These are phyloP conservation scores for Acronicta leporina DNA, from an alignment of 2,888 invertebrate species.

Conservation along the genomic window DNA sequence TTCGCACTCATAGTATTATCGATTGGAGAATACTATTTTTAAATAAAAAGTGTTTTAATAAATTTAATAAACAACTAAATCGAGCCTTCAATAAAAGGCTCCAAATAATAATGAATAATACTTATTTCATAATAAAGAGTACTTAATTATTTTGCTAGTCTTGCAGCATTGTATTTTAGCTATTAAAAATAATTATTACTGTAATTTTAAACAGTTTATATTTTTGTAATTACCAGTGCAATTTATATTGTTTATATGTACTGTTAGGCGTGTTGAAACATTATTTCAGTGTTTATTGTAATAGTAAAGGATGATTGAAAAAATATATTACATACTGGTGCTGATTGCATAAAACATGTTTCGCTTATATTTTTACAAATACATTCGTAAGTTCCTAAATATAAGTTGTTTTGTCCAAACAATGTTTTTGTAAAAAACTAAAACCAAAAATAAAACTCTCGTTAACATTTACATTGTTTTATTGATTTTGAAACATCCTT, in stretches of 20 bases:
- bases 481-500: constrained; percentile 37
- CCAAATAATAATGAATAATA: constrained; percentile 12
- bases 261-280: not conserved
- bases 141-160: constrained; percentile 43
- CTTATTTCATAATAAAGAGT: constrained; percentile 5
- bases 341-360: constrained; percentile 1
- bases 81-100: no score
- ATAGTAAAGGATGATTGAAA: no score
- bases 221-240: constrained; percentile 1
- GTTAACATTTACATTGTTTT: constrained; percentile 55
- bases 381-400: constrained; percentile 17
- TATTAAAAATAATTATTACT: not conserved
- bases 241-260: not conserved
- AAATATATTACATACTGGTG: no score
- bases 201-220: not conserved
- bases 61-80: no score
- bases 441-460: constrained; percentile 57
- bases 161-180: constrained; percentile 39
- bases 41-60: no score
- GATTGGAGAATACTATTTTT: no score
- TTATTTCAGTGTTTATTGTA: constrained; percentile 2
- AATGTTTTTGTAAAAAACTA: constrained; percentile 31
- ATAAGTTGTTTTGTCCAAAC: constrained; percentile 34
- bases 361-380: not conserved
- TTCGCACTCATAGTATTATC: no score